Evolutionary conservation across 2,797 vertebrate species (phyloP), one percentile per base, ranked within the genome.

Genomic region (Artibeus jamaicensis): DNA sequence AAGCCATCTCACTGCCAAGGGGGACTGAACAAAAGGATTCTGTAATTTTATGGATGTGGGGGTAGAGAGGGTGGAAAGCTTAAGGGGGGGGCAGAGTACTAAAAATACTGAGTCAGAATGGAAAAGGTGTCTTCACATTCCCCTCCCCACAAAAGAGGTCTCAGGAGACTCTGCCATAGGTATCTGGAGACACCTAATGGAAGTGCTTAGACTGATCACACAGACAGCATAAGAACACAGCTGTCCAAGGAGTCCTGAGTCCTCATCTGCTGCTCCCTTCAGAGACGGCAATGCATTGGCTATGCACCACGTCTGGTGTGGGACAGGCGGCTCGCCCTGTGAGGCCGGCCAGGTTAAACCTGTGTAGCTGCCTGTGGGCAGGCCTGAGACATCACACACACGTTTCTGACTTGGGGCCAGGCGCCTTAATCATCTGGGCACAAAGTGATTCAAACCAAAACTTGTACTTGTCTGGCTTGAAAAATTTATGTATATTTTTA

Each of bases 121-220:
- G 50, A 26, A 21, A 53, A 42, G 3, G 0, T 1, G 6, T 59
- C 9, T 73, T 53, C 26, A 15, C 1, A 19, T 7, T 5, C 4
- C 37, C 1, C 4, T 3, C 14, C 32, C 0, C 16, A 24, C 9
- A 19, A 8, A 39, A 37, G 22, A 21, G 2, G 0, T 53, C 16
- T 76, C 14, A 18, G 2, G 62, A 44, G 21, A 3, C 1, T 62
- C 19, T 14, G 6, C n/a, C 19, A 0, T n/a, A 12, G 29, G 12
- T 5, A 8, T 21, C 14, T 15, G 44, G 39, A 37, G 55, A 34
- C 1, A 0, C 7, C 8, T 22, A 34, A 12, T 2, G 18, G 46
- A 46, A 19, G 9, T 22, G 3, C 29, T 32, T 26, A 14, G 34
- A 0, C 5, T 55, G 24, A 3, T 9, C 39, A 53, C 39, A 10